phyloP scores from a whole-genome alignment of 2,113 vertebrate genomes.

The Rhinoderma darwinii region DNA sequence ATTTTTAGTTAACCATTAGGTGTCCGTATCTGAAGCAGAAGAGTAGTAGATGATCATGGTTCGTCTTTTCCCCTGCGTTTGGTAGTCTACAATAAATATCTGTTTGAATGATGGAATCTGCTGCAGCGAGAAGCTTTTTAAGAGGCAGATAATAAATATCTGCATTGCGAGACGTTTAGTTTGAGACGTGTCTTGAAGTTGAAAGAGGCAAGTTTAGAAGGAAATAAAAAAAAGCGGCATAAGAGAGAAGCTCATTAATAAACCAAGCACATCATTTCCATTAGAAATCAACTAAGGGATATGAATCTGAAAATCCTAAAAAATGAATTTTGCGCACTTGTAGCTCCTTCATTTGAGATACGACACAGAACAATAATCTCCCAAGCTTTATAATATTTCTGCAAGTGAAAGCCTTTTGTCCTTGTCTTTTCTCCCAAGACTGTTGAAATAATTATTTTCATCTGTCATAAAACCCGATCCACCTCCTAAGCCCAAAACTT shows the following conservation, averaged over 20 bases:
- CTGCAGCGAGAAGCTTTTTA: constrained; percentile 11
- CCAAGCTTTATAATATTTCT: background rate
- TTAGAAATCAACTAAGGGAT: constrained; percentile 29
- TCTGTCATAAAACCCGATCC: background rate
- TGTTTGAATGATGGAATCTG: background rate
- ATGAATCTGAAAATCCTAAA: constrained; percentile 1
- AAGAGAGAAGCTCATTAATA: constrained; percentile 28
- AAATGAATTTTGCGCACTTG: background rate
- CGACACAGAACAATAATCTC: constrained; percentile 35
- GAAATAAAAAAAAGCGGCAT: background rate
- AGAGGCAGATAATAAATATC: constrained; percentile 31
- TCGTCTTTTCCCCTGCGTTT: background rate
- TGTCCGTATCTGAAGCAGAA: background rate
- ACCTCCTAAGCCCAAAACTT: background rate
- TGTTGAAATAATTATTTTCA: constrained; percentile 35
- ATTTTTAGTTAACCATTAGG: background rate
- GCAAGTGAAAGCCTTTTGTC: constrained; percentile 23
- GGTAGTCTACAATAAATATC: background rate
- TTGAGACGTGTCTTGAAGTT: constrained; percentile 44
- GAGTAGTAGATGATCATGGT: too few species aligned
- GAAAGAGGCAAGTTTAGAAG: background rate
- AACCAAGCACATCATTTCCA: constrained; percentile 7
- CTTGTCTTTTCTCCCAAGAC: constrained; percentile 22
- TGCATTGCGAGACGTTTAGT: constrained; percentile 42
- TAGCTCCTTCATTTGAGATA: background rate